Base-by-base conservation (phyloP, 2,797 vertebrate genomes). In the Remorina albescens region DNA sequence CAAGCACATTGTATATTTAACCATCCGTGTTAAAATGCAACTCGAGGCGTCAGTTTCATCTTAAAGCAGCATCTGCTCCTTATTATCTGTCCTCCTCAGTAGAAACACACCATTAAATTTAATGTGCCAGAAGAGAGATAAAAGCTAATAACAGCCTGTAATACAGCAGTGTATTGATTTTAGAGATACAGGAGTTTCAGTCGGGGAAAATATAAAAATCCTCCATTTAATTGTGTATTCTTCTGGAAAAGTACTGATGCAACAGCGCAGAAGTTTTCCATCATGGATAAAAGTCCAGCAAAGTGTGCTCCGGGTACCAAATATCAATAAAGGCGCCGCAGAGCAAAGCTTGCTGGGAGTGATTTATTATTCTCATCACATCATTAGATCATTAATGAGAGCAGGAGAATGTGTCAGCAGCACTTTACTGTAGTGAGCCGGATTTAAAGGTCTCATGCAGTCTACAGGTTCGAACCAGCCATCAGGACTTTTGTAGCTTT, bases 61-160 rank as follows among this genome's bases (percentile, higher is more conserved):
- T 42, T 37, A 39, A 47, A 51, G 60, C 26, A 60, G 49, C 69
- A 65, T 80, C 71, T 72, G 64, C 65, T 56, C 34, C 26, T 69
- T 30, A 73, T 50, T 11, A 32, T 30, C 55, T 41, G 0, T 68
- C 50, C 21, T 58, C 15, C 1, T 63, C 28, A 53, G 51, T 25
- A 62, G 30, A 8, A 49, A 65, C 11, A 50, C 56, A 12, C 32
- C 60, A 39, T 76, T 78, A 46, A 56, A 41, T 67, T 46, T 63
- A 12, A 64, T 42, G 30, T 76, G 50, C 4, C 32, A 13, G 46
- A 32, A 16, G 13, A 56, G 32, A 9, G 0, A 76, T 23, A 39
- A 34, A 16, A 70, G 30, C 51, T 49, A 15, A 53, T 28, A 64
- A 41, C 37, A 19, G 1, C 2, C 42, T 36, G 25, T 44, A 25